Percentiles rank a stretch among this genome's conserved stretches.
Evolutionary conservation across 2,797 vertebrate species (phyloP).

Genomic region (Orientallactaga sibirica): DNA sequence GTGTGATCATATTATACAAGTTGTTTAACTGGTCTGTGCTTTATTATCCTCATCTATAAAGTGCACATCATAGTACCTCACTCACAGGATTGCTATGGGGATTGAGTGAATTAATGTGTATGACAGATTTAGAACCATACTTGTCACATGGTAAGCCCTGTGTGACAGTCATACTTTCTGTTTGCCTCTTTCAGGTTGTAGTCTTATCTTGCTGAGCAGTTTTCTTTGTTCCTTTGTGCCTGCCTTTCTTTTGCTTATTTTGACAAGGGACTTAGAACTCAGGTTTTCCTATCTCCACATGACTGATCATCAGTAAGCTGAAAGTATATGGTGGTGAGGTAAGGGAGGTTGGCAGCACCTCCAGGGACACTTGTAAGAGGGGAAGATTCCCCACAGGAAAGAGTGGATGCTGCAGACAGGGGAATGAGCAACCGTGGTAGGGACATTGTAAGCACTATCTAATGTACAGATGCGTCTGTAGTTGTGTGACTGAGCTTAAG

Average conservation of each 20-base stretch:
- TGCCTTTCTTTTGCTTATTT: conserved; percentile 29
- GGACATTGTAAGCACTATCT: not conserved
- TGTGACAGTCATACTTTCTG: not conserved
- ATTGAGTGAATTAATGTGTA: not conserved
- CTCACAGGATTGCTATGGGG: not conserved
- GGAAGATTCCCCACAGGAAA: not conserved
- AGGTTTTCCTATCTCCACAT: not conserved
- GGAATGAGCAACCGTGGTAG: not conserved
- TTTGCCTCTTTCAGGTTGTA: not conserved
- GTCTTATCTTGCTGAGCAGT: not conserved
- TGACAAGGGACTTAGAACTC: conserved; percentile 5
- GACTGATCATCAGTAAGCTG: not conserved
- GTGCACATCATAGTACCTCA: not conserved
- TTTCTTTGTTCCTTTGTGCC: not conserved
- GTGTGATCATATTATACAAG: not conserved
- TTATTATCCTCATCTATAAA: not conserved
- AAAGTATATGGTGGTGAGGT: not conserved
- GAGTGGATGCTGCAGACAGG: not conserved
- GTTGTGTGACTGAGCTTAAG: not conserved
- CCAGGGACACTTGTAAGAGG: not conserved
- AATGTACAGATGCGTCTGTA: not conserved
- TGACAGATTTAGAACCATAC: not conserved
- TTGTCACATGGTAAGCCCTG: not conserved
- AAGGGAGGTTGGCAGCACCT: not conserved
- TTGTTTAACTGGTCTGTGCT: not conserved